Evolutionary conservation across 2,888 invertebrate genomes (phyloP), one percentile per base, ranked within the genome.

Genomic region (Eristalis tenax): DNA sequence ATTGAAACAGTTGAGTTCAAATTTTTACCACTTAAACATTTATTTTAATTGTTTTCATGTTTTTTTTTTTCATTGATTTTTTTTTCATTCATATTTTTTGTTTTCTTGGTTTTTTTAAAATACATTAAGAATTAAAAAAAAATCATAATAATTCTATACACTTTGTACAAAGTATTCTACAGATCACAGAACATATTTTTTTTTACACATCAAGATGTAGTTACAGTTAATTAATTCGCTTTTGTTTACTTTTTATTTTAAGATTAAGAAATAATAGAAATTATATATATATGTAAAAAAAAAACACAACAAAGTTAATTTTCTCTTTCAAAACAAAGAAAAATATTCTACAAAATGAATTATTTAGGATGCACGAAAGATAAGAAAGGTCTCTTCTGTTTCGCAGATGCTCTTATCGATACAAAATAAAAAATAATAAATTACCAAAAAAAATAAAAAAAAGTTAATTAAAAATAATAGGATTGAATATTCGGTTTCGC

Each of bases 111-210:
- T 79, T 65, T 71, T 69, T 64, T 69, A 68, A n/a, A 85, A 82
- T 88, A 85, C 81, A 85, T 79, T 78, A 77, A 70, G 76, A 89
- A 89, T 89, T 83, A 88, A 89, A 89, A 26, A 89, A 75, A 89
- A 88, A 89, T 90, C 89, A 90, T 90, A 90, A 90, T 91, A 91
- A 90, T 91, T 91, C 91, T 92, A 90, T 89, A 91, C 92, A 92
- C 91, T 92, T 92, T 92, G 91, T 92, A 92, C 92, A 92, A 92
- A 92, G 91, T 92, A 92, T 92, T 91, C 92, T 92, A 92, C 92
- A 91, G 92, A 93, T 92, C 92, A 92, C 92, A 92, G 92, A 93
- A 92, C 91, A 92, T 91, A 91, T 91, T 90, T 89, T 90, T 64
- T 84, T 80, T 88, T 86, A 88, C 77, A 89, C 85, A 85, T 85